Conservation (phyloP, 2,113 vertebrate species). For the Gracilinanus agilis region DNA sequence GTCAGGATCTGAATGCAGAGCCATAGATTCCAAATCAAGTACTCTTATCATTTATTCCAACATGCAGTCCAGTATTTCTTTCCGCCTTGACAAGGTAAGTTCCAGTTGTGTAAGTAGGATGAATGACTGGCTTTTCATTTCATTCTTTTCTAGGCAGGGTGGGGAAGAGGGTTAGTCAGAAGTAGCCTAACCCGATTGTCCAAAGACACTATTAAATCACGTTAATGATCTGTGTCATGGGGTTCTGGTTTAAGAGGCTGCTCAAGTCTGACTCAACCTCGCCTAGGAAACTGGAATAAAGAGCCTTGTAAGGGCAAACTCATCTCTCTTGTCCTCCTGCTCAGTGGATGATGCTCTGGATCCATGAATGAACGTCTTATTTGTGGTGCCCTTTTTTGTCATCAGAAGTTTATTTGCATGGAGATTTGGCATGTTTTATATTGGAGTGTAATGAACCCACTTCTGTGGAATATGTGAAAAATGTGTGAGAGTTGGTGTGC, state of each 20-base stretch:
- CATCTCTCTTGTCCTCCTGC: neutral
- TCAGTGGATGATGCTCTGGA: too few relatives aligned
- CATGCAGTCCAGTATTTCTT: neutral
- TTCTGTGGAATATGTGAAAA: neutral
- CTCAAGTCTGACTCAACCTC: neutral
- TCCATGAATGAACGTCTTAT: neutral
- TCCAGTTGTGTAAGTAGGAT: neutral
- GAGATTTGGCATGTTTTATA: neutral
- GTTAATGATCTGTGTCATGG: neutral
- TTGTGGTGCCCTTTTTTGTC: neutral
- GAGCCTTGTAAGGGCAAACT: neutral
- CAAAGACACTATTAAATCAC: neutral
- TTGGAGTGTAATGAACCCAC: neutral
- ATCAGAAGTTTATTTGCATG: neutral
- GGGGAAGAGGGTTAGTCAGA: neutral
- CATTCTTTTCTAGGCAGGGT: neutral
- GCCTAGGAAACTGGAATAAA: neutral
- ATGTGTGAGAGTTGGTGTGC: rapidly evolving
- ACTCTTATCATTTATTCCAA: neutral
- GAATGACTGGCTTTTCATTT: neutral
- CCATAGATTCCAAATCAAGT: neutral
- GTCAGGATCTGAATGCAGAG: neutral
- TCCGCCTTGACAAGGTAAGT: neutral
- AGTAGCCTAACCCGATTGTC: neutral
- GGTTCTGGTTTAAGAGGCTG: neutral